These are phyloP conservation scores for Micrastur ruficollis DNA, from an alignment of 2,797 vertebrate species.

Conservation along the genomic window DNA sequence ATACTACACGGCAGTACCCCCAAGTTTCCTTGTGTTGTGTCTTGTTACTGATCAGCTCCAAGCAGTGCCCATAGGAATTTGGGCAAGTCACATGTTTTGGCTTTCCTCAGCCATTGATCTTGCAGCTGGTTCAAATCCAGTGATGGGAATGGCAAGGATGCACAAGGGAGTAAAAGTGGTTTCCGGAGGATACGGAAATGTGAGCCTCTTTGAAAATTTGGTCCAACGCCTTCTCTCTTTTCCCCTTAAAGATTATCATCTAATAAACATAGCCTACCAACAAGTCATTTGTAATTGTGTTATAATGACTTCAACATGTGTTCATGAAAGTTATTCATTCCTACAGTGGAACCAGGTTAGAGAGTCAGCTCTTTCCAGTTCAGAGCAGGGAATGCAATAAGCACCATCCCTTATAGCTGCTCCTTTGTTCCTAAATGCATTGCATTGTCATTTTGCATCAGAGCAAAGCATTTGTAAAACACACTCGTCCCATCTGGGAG, in stretches of 20 bases:
- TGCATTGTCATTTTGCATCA: neutral
- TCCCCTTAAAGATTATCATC: neutral
- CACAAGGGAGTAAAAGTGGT: neutral
- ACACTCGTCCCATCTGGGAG: neutral
- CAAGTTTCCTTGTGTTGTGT: neutral
- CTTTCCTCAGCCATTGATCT: neutral
- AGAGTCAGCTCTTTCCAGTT: neutral
- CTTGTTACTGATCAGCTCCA: neutral
- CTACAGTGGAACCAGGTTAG: neutral
- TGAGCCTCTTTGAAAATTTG: neutral
- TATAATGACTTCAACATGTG: neutral
- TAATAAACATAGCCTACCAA: neutral
- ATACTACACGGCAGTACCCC: too few species aligned
- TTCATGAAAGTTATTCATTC: neutral
- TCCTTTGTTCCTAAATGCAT: neutral
- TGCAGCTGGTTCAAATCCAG: neutral
- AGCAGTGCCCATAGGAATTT: neutral
- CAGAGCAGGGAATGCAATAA: neutral
- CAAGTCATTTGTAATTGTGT: neutral
- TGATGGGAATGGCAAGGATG: neutral
- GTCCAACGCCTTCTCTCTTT: neutral
- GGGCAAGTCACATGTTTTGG: neutral
- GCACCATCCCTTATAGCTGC: neutral
- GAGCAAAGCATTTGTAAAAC: neutral
- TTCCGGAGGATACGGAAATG: neutral